A percentile compares a stretch with the other conserved stretches of the same genome.
Evolutionary conservation across 2,888 invertebrate genomes (phyloP).

Genomic region (Merodon equestris): DNA sequence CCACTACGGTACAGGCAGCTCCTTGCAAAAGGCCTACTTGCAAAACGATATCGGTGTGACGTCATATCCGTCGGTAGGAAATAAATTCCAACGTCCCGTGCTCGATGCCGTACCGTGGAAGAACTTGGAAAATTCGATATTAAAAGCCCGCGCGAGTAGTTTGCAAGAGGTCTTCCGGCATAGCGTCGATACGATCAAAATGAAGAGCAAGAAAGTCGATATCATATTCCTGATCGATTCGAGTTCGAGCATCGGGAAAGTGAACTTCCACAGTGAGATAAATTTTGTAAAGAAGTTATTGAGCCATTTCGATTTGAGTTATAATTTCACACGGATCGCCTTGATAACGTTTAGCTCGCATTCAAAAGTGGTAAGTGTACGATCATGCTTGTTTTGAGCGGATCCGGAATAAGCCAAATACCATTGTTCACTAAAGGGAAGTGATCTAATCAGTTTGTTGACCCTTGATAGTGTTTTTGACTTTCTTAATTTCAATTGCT

Average conservation of each 20-base stretch:
- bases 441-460: no score
- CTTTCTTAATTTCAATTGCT: no score
- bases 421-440: no score
- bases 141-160: conserved; percentile 40
- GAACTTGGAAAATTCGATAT: conserved; percentile 52
- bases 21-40: conserved; percentile 28
- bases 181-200: conserved; percentile 80
- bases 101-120: conserved; percentile 51
- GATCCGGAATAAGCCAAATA: no score
- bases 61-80: conserved; percentile 61
- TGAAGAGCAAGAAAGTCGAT: conserved; percentile 79
- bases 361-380: conserved; percentile 79
- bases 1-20: neutral
- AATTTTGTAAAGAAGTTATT: conserved; percentile 84
- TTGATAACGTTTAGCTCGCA: conserved; percentile 84
- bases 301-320: conserved; percentile 84
- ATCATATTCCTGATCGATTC: conserved; percentile 85
- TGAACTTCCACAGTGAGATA: conserved; percentile 84
- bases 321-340: conserved; percentile 82
- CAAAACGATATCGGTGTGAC: conserved; percentile 53
- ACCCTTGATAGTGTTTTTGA: no score
- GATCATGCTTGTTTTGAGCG: no score
- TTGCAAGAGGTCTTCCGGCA: conserved; percentile 78
- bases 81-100: conserved; percentile 61
- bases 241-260: conserved; percentile 84